Base-by-base conservation (phyloP, 2,113 vertebrate genomes). In the Salvelinus sp. region DNA sequence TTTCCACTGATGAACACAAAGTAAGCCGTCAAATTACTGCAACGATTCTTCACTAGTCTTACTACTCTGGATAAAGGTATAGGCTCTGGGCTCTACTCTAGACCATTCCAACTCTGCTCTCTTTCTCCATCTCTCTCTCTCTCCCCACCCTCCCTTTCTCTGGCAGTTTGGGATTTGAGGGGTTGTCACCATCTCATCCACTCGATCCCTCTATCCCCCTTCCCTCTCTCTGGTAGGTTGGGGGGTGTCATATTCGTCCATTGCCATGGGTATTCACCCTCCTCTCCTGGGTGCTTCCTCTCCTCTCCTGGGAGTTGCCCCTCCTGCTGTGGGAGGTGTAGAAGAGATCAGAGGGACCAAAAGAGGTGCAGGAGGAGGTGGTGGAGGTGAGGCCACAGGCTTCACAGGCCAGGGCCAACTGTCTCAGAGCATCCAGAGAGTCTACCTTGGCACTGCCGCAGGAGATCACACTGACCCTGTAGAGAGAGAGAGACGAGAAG, bases 391-490 rank as follows among this genome's bases (percentile, higher is more conserved):
- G 93, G 75, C 97, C 96, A 0, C 95, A 97, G 0, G 96, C 95
- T 83, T 96, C 92, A 44, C 96, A 97, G 0, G 97, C 98, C 91
- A 97, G 91, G 60, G 97, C 96, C 86, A 98, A 93, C 92, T 99
- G 97, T 89, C 96, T 95, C 92, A 99, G 93, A 77, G 96, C 95
- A 68, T 99, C 98, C 87, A 96, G 70, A 47, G 96, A 95, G 81
- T 98, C 97, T 0, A 93, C 93, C 93, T 96, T 98, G 64, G 98
- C 98, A 0, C 93, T 95, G 33, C 96, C 96, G 97, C 86, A 99
- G 73, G 82, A 99, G 93, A 82, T 99, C 97, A 28, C 95, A 94
- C 91, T 99, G 98, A 70, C 98, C 98, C 98, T 99, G 82, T 65
- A 83, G 74, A 70, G 72, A 87, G 38, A 2, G 65, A 84, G 71